Evolutionary conservation across 2,888 invertebrate species (phyloP).

Genomic region (Dolichopus griseipennis): DNA sequence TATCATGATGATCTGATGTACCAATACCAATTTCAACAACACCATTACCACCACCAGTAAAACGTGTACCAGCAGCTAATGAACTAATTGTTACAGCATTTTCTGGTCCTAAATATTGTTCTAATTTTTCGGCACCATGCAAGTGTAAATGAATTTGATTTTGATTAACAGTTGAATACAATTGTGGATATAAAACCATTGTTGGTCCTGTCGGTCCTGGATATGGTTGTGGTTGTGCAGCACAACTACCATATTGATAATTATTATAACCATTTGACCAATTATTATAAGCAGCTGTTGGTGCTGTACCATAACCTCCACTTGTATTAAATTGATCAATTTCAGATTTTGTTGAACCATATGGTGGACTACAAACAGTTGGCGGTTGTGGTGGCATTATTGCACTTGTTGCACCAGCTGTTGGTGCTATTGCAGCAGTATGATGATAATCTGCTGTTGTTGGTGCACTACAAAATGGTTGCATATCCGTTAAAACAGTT

Average conservation of each 20-base stretch:
- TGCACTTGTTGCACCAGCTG: slow-evolving; percentile 30
- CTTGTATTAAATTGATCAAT: slow-evolving; percentile 35
- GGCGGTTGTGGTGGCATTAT: slow-evolving; percentile 29
- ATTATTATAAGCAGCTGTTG: slow-evolving; percentile 36
- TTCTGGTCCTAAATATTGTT: slow-evolving; percentile 54
- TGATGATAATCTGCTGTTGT: slow-evolving; percentile 44
- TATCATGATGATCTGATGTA: slow-evolving; percentile 34
- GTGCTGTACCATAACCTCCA: slow-evolving; percentile 30
- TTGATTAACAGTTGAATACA: slow-evolving; percentile 77
- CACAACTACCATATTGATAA: slow-evolving; percentile 54
- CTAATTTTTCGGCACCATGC: slow-evolving; percentile 58
- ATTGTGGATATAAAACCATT: slow-evolving; percentile 67
- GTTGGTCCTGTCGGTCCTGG: slow-evolving; percentile 45
- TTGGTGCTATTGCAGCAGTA: slow-evolving; percentile 20
- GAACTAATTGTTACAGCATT: slow-evolving; percentile 53
- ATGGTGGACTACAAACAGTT: slow-evolving; percentile 32
- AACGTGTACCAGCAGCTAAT: slow-evolving; percentile 37
- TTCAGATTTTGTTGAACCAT: slow-evolving; percentile 32
- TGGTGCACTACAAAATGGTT: slow-evolving; percentile 37
- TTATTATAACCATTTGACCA: slow-evolving; percentile 59
- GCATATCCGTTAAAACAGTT: slow-evolving; percentile 52
- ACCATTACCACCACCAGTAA: slow-evolving; percentile 34
- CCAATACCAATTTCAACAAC: slow-evolving; percentile 49
- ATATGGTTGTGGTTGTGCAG: slow-evolving; percentile 33
- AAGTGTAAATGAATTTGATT: slow-evolving; percentile 77